These are phyloP conservation scores for Ascaphus truei DNA, from an alignment of 2,113 vertebrate species.

Conservation along the genomic window DNA sequence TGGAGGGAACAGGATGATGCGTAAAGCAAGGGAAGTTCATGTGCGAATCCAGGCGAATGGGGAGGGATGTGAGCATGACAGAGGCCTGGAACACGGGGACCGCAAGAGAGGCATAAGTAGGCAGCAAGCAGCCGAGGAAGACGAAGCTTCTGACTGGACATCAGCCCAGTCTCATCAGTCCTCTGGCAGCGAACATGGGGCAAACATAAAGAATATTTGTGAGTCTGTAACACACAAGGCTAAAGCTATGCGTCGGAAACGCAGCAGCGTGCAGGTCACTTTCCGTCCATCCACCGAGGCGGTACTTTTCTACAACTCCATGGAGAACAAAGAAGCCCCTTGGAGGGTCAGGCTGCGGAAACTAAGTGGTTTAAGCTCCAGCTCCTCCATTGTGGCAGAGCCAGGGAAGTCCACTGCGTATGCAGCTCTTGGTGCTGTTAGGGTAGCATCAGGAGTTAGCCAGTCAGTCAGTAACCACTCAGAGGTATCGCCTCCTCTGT, in stretches of 20 bases:
- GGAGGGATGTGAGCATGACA: constrained; percentile 43
- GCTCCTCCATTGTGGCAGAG: constrained; percentile 60
- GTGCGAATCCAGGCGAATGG: constrained; percentile 16
- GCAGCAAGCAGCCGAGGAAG: constrained; percentile 63
- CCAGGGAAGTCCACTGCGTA: constrained; percentile 68
- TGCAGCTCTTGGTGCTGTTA: constrained; percentile 60
- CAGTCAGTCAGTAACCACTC: constrained; percentile 58
- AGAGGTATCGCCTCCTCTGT: constrained; percentile 43
- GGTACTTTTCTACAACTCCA: constrained; percentile 91
- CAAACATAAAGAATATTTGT: constrained; percentile 57
- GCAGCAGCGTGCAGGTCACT: constrained; percentile 85
- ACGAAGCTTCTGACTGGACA: background rate
- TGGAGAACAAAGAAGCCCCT: constrained; percentile 91
- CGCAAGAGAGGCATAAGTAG: constrained; percentile 62
- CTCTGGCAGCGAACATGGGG: constrained; percentile 13
- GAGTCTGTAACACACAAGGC: constrained; percentile 70
- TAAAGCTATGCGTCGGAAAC: constrained; percentile 81
- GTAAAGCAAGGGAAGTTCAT: constrained; percentile 18
- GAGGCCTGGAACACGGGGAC: constrained; percentile 56
- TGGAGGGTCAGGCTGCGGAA: constrained; percentile 92
- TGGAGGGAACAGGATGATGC: background rate
- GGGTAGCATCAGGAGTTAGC: constrained; percentile 49
- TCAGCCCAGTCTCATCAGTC: constrained; percentile 46
- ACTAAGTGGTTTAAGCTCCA: constrained; percentile 83
- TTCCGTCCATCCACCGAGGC: constrained; percentile 95